Conservation (phyloP, 2,797 vertebrate genomes). For the Molothrus ater region DNA sequence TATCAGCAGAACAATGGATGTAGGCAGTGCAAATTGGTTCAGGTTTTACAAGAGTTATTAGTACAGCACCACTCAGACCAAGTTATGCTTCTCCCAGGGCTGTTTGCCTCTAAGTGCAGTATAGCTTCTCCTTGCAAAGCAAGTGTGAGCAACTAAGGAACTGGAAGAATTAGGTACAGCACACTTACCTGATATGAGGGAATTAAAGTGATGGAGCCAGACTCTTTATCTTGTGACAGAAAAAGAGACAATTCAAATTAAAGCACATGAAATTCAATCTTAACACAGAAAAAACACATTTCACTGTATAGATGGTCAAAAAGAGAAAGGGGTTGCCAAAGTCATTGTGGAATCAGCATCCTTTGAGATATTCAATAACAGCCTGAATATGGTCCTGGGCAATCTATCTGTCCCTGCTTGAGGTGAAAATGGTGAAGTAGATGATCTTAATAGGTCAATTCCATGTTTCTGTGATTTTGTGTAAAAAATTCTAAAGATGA, state of each 20-base stretch:
- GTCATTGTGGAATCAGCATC: background rate
- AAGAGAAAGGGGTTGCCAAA: background rate
- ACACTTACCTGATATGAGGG: background rate
- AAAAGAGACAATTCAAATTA: background rate
- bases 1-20: background rate
- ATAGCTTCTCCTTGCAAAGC: background rate
- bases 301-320: background rate
- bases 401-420: background rate
- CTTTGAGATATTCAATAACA: background rate
- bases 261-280: background rate
- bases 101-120: background rate
- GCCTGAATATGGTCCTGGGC: background rate
- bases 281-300: background rate
- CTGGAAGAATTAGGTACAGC: background rate
- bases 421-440: background rate
- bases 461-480: background rate
- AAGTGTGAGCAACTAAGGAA: background rate
- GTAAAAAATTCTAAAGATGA: background rate
- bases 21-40: background rate
- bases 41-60: background rate
- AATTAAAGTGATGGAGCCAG: background rate
- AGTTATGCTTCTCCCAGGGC: background rate
- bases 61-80: background rate
- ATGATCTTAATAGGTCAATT: background rate
- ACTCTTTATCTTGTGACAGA: background rate